Evolutionary conservation across 2,113 vertebrate genomes (phyloP).

Genomic region (Trichechus manatus): DNA sequence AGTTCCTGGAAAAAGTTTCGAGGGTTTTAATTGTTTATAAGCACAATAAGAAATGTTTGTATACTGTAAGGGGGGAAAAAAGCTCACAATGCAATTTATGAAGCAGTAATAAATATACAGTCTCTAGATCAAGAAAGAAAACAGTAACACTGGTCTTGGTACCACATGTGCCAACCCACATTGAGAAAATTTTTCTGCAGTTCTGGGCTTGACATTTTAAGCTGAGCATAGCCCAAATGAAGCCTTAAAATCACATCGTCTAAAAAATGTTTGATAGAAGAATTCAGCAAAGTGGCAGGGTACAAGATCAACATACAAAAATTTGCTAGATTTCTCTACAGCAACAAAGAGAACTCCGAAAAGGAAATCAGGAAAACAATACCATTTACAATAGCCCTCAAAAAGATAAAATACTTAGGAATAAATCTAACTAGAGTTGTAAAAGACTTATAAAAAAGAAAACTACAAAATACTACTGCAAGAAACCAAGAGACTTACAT

Average conservation of each 20-base stretch:
- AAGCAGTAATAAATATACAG: conserved; percentile 60
- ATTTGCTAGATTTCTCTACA: no score
- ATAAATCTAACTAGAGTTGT: no score
- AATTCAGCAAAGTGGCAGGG: no score
- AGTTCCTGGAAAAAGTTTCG: conserved; percentile 37
- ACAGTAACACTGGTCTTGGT: conserved; percentile 48
- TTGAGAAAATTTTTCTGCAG: conserved; percentile 54
- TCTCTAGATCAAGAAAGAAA: conserved; percentile 58
- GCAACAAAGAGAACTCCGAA: no score
- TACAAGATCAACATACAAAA: no score
- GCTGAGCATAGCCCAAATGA: conserved; percentile 51
- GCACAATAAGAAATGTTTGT: conserved; percentile 53
- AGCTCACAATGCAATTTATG: conserved; percentile 48
- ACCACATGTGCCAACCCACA: background rate
- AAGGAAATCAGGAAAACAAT: no score
- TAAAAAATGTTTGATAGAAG: conserved; percentile 66
- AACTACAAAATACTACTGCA: no score
- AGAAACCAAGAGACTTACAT: no score
- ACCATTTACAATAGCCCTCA: no score
- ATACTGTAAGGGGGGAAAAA: background rate
- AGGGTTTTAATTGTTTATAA: conserved; percentile 57
- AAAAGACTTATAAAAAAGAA: no score
- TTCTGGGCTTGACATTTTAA: conserved; percentile 69
- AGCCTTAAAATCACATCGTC: conserved; percentile 57
- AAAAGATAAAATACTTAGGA: no score